Evolutionary conservation across 2,888 invertebrate genomes (phyloP), one percentile per base, ranked within the genome.

Genomic region (Brachyopa scutellaris): DNA sequence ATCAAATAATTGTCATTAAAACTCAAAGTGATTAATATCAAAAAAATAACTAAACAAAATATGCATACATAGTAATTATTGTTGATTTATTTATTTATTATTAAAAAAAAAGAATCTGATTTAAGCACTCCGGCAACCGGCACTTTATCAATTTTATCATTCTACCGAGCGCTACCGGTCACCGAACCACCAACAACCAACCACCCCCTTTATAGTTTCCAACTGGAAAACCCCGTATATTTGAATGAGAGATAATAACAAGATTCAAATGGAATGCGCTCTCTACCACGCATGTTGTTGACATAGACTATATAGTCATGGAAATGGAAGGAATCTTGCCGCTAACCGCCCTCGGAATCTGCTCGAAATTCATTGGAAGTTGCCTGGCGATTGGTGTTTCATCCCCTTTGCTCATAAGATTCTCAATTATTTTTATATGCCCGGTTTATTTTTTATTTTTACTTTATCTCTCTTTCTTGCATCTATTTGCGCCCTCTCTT

Each of bases 381-480:
- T 77, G 77, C 59, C 15, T 33, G 77, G 51, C 77, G 62, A 82
- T 82, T 82, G 82, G 82, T 77, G 74, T 70, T 59, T 82, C 82
- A 82, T 82, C 82, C 82, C 77, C 72, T 82, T 77, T 76, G 53
- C 40, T 66, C 45, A 47, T 55, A 42, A 77, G 64, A 59, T 70
- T 70, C 69, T 80, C 76, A 80, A 80, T 76, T 70, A 49, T 79
- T 67, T 79, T 55, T 74, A 47, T 74, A 47, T 40, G 45, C 29
- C 57, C 15, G 33, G 62, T 38, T 57, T 11, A 69, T 38, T 21
- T 40, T 59, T 59, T 66, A 8, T 57, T 36, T 36, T 36, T 26
- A 42, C 69, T 69, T 51, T 76, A 62, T 80, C 77, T 82, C 82
- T 82, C 82, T 82, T 82, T 82, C 82, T 82, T 77, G 45, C 82